These are phyloP conservation scores for Chrysolina americana DNA, from an alignment of 2,888 invertebrate genomes.

Conservation along the genomic window DNA sequence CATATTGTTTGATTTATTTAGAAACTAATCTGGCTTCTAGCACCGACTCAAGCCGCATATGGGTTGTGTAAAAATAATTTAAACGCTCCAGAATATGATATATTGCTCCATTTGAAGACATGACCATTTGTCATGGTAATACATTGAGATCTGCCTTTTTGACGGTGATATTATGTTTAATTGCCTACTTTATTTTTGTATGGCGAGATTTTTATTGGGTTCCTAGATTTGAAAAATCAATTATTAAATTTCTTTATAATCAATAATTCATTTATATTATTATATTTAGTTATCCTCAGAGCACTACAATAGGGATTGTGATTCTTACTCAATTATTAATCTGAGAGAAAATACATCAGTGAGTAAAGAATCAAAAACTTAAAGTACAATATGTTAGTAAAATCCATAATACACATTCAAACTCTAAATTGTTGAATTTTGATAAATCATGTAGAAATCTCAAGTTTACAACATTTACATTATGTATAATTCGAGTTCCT, in stretches of 20 bases:
- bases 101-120: constrained; percentile 35
- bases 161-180: constrained; percentile 45
- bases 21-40: constrained; percentile 36
- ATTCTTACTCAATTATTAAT: too few relatives aligned
- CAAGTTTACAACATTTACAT: too few relatives aligned
- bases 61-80: constrained; percentile 40
- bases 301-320: too few relatives aligned
- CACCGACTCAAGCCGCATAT: constrained; percentile 32
- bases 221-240: constrained; percentile 1
- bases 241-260: background rate
- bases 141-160: constrained; percentile 36
- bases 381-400: too few relatives aligned
- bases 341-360: too few relatives aligned
- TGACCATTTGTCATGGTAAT: constrained; percentile 41
- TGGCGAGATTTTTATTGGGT: constrained; percentile 6
- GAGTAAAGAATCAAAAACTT: too few relatives aligned
- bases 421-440: too few relatives aligned
- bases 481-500: too few relatives aligned
- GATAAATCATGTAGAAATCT: too few relatives aligned
- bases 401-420: too few relatives aligned
- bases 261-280: background rate
- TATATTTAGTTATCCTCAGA: too few relatives aligned
- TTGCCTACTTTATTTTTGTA: constrained; percentile 28
- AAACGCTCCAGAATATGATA: constrained; percentile 41
- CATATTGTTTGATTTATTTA: constrained; percentile 39